phyloP scores from a whole-genome alignment of 2,797 vertebrate genomes.

The Triplophysa yarkandensis region DNA sequence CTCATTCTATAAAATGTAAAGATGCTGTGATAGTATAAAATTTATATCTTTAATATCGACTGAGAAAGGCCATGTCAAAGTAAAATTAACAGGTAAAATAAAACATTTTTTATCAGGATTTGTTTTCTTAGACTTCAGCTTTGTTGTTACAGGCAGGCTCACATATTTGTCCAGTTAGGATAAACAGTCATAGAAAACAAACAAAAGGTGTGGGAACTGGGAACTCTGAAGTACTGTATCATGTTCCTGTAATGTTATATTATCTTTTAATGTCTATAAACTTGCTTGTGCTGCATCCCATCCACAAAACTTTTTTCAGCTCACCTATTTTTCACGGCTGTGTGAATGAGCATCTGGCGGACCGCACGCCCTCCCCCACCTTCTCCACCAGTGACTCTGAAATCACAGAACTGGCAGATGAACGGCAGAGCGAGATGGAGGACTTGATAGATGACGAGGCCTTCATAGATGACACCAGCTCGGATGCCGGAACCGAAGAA shows the following conservation, averaged over 20 bases:
- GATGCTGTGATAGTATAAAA: no score
- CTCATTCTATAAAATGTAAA: no score
- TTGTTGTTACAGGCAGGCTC: no score
- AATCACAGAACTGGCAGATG: conserved; percentile 97
- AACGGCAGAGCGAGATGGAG: conserved; percentile 97
- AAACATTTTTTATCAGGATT: no score
- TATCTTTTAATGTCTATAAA: conserved; percentile 10
- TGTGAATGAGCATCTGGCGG: conserved; percentile 94
- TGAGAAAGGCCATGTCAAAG: no score
- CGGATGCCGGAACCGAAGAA: conserved; percentile 95
- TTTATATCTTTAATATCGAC: no score
- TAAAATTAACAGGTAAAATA: no score
- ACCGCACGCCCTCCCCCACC: conserved; percentile 98
- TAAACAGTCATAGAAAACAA: neutral
- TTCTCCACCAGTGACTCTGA: conserved; percentile 98
- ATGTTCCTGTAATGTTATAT: neutral
- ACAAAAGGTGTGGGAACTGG: neutral
- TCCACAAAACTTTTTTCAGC: conserved; percentile 75
- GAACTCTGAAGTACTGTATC: neutral
- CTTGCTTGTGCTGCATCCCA: conserved; percentile 24
- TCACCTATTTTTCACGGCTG: conserved; percentile 99
- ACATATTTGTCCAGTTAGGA: neutral
- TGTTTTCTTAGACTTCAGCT: no score
- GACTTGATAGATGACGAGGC: conserved; percentile 96
- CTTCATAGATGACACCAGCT: conserved; percentile 97